Base-by-base conservation (phyloP, 2,797 vertebrate species). In the Enteromius trimaculatus region DNA sequence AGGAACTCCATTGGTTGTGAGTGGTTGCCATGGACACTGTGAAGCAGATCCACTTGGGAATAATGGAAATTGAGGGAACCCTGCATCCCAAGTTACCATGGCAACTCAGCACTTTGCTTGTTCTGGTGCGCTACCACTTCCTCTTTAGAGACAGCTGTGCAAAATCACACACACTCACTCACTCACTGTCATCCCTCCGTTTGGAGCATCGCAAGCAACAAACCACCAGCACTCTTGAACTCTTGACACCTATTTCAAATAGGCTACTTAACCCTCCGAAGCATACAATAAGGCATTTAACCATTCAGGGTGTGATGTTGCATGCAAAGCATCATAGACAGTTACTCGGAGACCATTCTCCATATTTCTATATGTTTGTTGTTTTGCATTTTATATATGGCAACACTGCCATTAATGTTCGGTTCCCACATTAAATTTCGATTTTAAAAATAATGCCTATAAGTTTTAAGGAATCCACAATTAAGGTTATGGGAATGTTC, bases 21-120 rank as follows among this genome's bases (percentile, higher is more conserved):
- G 85, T 88, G 87, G 89, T 90, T 88, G 80, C 87, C 89, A 87
- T 90, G 87, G 89, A 90, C 88, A 90, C 89, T 90, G 85, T 85
- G 84, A 87, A 88, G 88, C 87, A 87, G 86, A 89, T 87, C 76
- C 84, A 85, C 84, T 83, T 87, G 82, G 79, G 84, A 88, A 86
- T 83, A 88, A 87, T 83, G 87, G 86, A 88, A 88, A 89, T 86
- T 85, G 87, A 90, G 88, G 89, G 86, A 88, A 89, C 84, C 88
- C 89, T 87, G 89, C 87, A 89, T 89, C 83, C 75, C 87, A 87
- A 76, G 88, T 88, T 88, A 77, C 88, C 84, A 89, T 89, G 82
- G 86, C 69, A 89, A 89, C 88, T 74, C 86, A 83, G 80, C 77
- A 71, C 86, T 87, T 83, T 82, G 86, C 87, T 89, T 86, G 88